A percentile compares a stretch with the other conserved stretches of the same genome.
Evolutionary conservation across 2,888 invertebrate species (phyloP).

Genomic region (Coelogynopora nodosa): DNA sequence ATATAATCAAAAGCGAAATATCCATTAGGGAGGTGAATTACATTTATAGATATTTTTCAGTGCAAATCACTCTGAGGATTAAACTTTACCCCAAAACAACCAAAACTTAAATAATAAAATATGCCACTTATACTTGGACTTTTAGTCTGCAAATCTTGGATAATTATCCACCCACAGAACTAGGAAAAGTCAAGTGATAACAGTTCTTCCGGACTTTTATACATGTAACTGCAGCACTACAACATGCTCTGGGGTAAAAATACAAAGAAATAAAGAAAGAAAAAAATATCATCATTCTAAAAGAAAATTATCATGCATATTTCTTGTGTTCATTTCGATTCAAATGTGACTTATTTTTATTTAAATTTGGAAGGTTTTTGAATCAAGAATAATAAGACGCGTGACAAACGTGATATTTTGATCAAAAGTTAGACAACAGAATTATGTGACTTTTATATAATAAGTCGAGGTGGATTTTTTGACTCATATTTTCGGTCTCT

Average conservation of each 20-base stretch:
- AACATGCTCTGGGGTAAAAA: neutral
- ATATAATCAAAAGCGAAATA: neutral
- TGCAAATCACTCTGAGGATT: neutral
- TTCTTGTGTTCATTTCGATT: no score
- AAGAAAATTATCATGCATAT: no score
- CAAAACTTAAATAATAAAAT: neutral
- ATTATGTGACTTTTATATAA: no score
- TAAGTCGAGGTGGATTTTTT: no score
- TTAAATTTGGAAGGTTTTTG: no score
- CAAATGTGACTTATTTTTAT: no score
- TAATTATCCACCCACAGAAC: neutral
- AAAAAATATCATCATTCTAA: no score
- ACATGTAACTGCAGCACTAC: neutral
- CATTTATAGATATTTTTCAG: neutral
- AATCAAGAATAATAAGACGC: no score
- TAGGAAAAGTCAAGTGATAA: neutral
- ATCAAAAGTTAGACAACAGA: no score
- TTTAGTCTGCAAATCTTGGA: neutral
- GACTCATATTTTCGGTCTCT: no score
- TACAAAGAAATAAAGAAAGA: no score
- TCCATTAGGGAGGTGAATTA: neutral
- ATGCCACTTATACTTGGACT: neutral
- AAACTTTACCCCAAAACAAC: neutral
- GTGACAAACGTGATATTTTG: no score
- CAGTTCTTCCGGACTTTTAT: neutral